These are phyloP conservation scores for Labroides dimidiatus DNA, from an alignment of 2,797 vertebrate species.

Conservation along the genomic window DNA sequence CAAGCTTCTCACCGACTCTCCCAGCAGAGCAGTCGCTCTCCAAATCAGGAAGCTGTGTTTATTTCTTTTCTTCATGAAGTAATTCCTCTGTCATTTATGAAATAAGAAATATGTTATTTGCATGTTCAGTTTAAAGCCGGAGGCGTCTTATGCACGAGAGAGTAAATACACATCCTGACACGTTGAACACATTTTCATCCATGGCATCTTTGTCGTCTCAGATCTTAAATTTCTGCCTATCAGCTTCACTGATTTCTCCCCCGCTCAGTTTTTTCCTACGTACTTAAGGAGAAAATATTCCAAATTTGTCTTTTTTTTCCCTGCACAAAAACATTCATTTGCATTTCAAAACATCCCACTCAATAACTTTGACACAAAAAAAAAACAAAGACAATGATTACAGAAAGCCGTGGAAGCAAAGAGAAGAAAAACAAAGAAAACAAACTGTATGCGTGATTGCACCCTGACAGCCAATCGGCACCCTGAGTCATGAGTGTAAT, in stretches of 20 bases:
- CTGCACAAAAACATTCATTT: conserved; percentile 13
- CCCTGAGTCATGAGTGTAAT: conserved; percentile 73
- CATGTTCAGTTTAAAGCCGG: background rate
- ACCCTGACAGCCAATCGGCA: conserved; percentile 58
- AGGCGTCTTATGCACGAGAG: too few relatives aligned
- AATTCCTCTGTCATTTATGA: too few relatives aligned
- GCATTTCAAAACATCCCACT: conserved; percentile 27
- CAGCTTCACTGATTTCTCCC: background rate
- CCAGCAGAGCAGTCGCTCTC: too few relatives aligned
- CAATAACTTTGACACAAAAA: conserved; percentile 6
- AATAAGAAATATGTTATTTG: background rate
- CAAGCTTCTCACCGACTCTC: too few relatives aligned
- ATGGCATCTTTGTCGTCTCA: background rate
- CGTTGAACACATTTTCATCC: background rate
- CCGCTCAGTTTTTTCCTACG: background rate
- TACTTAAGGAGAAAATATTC: background rate
- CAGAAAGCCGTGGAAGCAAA: conserved; percentile 1
- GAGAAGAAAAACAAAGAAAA: conserved; percentile 22
- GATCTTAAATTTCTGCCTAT: background rate
- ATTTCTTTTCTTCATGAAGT: too few relatives aligned
- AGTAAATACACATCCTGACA: background rate
- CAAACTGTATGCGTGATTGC: conserved; percentile 44
- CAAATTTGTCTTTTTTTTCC: background rate
- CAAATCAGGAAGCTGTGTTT: too few relatives aligned
- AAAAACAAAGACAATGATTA: conserved; percentile 19